Conservation (phyloP, 2,113 vertebrate species). For the Riparia riparia region DNA sequence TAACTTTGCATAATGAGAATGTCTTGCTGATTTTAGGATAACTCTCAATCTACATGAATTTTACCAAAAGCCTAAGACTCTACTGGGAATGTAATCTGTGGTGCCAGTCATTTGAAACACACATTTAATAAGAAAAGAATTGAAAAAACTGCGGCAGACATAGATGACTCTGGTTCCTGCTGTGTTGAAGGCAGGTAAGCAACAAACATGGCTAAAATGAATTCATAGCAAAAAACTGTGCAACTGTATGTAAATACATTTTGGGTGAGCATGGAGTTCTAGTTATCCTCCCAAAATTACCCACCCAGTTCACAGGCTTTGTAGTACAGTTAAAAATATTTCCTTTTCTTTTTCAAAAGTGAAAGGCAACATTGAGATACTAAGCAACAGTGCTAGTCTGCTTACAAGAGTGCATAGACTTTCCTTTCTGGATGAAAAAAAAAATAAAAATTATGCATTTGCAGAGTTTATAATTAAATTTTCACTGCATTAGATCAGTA, state of each 20-base stretch:
- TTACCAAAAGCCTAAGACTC: not conserved
- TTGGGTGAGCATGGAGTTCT: not conserved
- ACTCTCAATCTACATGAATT: not conserved
- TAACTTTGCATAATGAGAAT: constrained; percentile 49
- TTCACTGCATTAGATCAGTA: not conserved
- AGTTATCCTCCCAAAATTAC: not conserved
- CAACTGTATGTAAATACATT: not conserved
- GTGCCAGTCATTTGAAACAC: constrained; percentile 14
- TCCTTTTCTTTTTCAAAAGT: not conserved
- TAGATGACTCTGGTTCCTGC: not conserved
- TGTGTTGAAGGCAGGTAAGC: not conserved
- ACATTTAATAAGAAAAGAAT: constrained; percentile 26
- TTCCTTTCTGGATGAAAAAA: not conserved
- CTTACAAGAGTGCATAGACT: not conserved
- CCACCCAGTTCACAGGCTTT: not conserved
- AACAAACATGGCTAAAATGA: not conserved
- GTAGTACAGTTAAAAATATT: not conserved
- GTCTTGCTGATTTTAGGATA: constrained; percentile 44
- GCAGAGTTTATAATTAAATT: not conserved
- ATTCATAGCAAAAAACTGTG: not conserved
- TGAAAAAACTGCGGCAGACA: not conserved
- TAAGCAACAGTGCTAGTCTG: not conserved
- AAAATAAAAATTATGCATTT: not conserved
- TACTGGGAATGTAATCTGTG: not conserved
- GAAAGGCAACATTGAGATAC: not conserved